Base-by-base conservation (phyloP, 2,113 vertebrate species). In the Noturus placidus region DNA sequence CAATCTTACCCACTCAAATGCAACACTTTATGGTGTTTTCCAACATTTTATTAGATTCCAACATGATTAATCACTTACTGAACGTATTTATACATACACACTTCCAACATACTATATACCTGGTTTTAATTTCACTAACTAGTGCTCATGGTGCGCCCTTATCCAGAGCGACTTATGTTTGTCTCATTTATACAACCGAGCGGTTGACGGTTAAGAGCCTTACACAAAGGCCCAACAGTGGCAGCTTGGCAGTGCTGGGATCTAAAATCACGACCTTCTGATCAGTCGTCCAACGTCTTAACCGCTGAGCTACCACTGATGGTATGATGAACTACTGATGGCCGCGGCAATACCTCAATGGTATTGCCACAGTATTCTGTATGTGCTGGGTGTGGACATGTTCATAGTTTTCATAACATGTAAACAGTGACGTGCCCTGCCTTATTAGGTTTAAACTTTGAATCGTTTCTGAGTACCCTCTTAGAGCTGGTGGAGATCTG, bases 371-470 rank as follows among this genome's bases (percentile, higher is more conserved):
- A 35, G 74, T 19, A 35, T 70, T 35, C 74, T 77, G 46, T 11
- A n/a, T n/a, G 25, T 77, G 74, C 27, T n/a, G 11, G 46, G n/a
- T n/a, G 46, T 52, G 46, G 74, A 77, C 46, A 79, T 15, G 50
- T 79, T 56, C 77, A 79, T 30, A 54, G 76, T 78, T 50, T 50
- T 52, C 52, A 52, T 52, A 52, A 13, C 69, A 35, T 84, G 83
- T 56, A 56, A 72, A 84, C 30, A 84, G 65, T 30, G 46, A 52
- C 0, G 9, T 33, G 14, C 6, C 33, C 15, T 83, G 46, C 57
- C 2, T 63, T 19, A 65, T n/a, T 50, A 46, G 61, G 81, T 7
- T 67, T 67, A 20, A 83, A 27, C 61, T 27, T 83, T 13, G 19
- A 5, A 15, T 19, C 3, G 20, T 72, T 72, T n/a, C 25, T 42